These are phyloP conservation scores for Lasioglossum malachurum DNA, from an alignment of 2,888 invertebrate genomes.

Conservation along the genomic window DNA sequence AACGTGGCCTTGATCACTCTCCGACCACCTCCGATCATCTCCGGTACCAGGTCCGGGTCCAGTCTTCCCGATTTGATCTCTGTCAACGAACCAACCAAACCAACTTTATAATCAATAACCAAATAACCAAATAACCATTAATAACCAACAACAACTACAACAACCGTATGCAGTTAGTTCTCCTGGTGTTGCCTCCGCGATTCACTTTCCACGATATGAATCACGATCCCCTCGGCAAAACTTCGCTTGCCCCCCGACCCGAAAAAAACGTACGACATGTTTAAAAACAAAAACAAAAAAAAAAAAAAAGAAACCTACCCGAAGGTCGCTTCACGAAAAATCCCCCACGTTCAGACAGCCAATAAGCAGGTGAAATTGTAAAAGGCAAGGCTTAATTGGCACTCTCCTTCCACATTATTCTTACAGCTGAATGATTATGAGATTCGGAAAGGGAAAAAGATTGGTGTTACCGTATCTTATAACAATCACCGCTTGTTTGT, in stretches of 20 bases:
- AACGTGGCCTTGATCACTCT: not conserved
- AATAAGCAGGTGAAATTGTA: conserved; percentile 83
- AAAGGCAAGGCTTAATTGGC: conserved; percentile 86
- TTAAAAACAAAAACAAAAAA: not conserved
- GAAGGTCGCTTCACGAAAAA: conserved; percentile 73
- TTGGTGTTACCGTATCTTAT: conserved; percentile 99
- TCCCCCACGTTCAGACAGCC: conserved; percentile 80
- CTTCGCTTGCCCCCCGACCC: conserved; percentile 52
- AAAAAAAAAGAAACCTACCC: conserved; percentile 47
- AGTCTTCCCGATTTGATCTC: not conserved
- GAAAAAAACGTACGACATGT: conserved; percentile 44
- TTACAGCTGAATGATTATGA: conserved; percentile 99
- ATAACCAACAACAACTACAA: not conserved
- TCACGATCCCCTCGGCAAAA: conserved; percentile 47
- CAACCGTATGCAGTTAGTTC: conserved; percentile 39
- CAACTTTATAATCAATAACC: not conserved
- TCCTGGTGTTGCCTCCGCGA: conserved; percentile 20
- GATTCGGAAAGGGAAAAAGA: conserved; percentile 99
- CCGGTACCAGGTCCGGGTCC: conserved; percentile 6
- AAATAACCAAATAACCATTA: not conserved
- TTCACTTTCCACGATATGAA: conserved; percentile 37
- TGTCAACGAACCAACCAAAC: not conserved
- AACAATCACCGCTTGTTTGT: conserved; percentile 99
- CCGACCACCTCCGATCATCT: not conserved
- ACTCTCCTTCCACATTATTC: conserved; percentile 94